phyloP scores from a whole-genome alignment of 2,888 invertebrate genomes.

The Tridacna gigas region DNA sequence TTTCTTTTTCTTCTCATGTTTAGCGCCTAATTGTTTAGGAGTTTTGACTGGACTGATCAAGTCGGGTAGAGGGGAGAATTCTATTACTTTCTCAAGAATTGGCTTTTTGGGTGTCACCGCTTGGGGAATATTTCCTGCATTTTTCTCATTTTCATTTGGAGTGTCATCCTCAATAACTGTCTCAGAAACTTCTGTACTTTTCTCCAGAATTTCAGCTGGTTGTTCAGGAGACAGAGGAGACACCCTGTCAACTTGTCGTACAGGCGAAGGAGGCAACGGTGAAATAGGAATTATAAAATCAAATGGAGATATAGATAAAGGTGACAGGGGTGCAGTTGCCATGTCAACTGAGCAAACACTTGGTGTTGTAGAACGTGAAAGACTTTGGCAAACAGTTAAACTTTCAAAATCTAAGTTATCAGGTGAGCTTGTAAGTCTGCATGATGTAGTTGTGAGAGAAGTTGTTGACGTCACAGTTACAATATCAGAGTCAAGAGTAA shows the following conservation, averaged over 20 bases:
- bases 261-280: constrained; percentile 73
- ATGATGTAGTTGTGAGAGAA: background rate
- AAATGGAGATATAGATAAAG: constrained; percentile 70
- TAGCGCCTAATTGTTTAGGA: constrained; percentile 24
- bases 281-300: constrained; percentile 67
- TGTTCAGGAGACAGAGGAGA: constrained; percentile 63
- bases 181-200: constrained; percentile 34
- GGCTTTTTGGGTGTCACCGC: background rate
- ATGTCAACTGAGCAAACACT: constrained; percentile 37
- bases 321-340: constrained; percentile 64
- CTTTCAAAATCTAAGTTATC: constrained; percentile 28
- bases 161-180: constrained; percentile 20
- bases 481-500: background rate
- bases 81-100: background rate
- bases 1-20: background rate
- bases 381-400: background rate
- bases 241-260: constrained; percentile 40
- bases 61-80: constrained; percentile 34
- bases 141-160: constrained; percentile 17
- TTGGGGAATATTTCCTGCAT: constrained; percentile 17
- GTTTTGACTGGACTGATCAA: constrained; percentile 58
- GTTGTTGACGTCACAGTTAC: constrained; percentile 9
- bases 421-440: constrained; percentile 12
- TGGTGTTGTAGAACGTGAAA: constrained; percentile 46
- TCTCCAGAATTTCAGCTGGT: constrained; percentile 4